phyloP scores from a whole-genome alignment of 64 coral and sea anemone species.

The Montipora efflorescens region DNA sequence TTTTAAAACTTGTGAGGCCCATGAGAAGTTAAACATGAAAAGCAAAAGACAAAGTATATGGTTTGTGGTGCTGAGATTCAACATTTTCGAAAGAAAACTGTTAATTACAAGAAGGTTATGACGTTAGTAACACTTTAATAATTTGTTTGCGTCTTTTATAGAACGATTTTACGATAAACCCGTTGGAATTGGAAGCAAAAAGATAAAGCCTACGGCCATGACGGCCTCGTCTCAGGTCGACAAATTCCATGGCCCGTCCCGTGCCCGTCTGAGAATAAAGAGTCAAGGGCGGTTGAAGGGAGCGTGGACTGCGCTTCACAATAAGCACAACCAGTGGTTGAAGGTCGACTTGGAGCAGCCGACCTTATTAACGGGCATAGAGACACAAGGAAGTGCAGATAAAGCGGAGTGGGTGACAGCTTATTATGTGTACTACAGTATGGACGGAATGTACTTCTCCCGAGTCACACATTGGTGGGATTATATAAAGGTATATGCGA shows the following conservation, averaged over 20 bases:
- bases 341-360: conserved; percentile 64
- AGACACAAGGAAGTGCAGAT: conserved; percentile 84
- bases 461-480: conserved; percentile 31
- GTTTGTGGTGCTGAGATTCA: no score
- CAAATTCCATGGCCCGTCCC: conserved; percentile 66
- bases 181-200: conserved; percentile 73
- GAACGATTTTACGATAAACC: conserved; percentile 71
- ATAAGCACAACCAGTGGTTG: conserved; percentile 86
- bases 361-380: conserved; percentile 71
- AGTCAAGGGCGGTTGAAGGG: conserved; percentile 53
- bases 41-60: no score
- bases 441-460: conserved; percentile 46
- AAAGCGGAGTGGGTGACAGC: conserved; percentile 87
- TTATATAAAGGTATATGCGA: neutral
- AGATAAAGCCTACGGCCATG: conserved; percentile 74
- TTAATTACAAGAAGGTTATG: no score
- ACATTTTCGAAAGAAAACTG: no score
- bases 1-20: no score
- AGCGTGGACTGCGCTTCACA: conserved; percentile 65
- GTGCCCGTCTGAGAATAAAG: conserved; percentile 49
- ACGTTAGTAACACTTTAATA: neutral
- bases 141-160: neutral
- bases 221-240: conserved; percentile 85
- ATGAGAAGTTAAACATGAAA: no score
- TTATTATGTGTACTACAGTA: conserved; percentile 66